Evolutionary conservation across 2,888 invertebrate genomes (phyloP).

Genomic region (Crioceris asparagi): DNA sequence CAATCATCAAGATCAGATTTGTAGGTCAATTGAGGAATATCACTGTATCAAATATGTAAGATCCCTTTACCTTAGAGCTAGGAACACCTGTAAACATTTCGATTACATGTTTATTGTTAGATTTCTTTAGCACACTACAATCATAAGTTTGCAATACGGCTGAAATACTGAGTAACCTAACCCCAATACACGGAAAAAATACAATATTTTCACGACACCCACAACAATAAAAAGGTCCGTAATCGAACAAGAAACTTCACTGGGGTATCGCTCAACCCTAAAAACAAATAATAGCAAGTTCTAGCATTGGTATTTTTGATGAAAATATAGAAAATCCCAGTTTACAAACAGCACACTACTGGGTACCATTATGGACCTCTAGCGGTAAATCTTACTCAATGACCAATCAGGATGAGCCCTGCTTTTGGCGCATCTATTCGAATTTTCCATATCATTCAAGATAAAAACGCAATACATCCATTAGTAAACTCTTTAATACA

Average conservation of each 20-base stretch:
- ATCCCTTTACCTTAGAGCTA: slow-evolving; percentile 25
- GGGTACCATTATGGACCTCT: slow-evolving; percentile 38
- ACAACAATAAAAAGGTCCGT: slow-evolving; percentile 17
- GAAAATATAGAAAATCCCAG: slow-evolving; percentile 41
- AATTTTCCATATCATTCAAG: too few relatives aligned
- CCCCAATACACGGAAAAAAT: slow-evolving; percentile 34
- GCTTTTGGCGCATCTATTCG: too few relatives aligned
- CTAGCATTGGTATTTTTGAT: slow-evolving; percentile 29
- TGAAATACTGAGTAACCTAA: slow-evolving; percentile 37
- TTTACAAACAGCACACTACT: slow-evolving; percentile 46
- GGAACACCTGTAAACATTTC: slow-evolving; percentile 23
- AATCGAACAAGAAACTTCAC: slow-evolving; percentile 11
- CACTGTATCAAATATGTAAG: slow-evolving; percentile 10
- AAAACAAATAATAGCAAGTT: slow-evolving; percentile 18
- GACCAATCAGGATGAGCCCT: slow-evolving; percentile 1
- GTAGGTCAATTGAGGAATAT: slow-evolving; percentile 23
- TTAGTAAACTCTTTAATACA: too few relatives aligned
- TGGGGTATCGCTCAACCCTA: slow-evolving; percentile 15
- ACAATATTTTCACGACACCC: slow-evolving; percentile 17
- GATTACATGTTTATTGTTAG: slow-evolving; percentile 27
- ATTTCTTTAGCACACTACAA: slow-evolving; percentile 23
- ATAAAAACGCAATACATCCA: too few relatives aligned
- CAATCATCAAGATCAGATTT: slow-evolving; percentile 22
- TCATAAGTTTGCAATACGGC: slow-evolving; percentile 33
- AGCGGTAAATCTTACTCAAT: slow-evolving; percentile 28